A percentile compares a stretch with the other conserved stretches of the same genome.
Conservation (phyloP, 37 sponge, comb jelly and placozoan genomes). For the Crambe crambe region DNA sequence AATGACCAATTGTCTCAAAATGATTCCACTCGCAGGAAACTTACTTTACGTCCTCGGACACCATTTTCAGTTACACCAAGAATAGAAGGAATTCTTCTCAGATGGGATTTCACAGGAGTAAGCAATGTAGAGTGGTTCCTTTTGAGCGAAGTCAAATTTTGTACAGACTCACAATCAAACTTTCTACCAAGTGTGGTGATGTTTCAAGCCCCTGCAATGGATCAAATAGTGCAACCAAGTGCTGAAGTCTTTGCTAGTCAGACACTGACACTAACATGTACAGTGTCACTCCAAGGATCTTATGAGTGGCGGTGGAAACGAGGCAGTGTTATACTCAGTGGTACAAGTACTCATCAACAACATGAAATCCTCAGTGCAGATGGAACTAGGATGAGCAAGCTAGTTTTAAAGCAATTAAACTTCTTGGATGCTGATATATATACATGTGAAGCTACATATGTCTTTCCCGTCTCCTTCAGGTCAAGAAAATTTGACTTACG, state of each 20-base stretch:
- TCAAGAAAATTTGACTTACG: not conserved
- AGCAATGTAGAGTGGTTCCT: constrained; percentile 33
- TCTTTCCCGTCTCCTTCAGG: not conserved
- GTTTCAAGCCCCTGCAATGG: not conserved
- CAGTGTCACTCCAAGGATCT: constrained; percentile 15
- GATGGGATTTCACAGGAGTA: constrained; percentile 8
- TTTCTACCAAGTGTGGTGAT: not conserved
- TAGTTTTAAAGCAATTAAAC: not conserved
- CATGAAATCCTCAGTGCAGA: not conserved
- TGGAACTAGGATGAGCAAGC: not conserved
- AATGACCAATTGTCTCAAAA: constrained; percentile 17
- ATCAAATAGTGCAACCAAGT: not conserved
- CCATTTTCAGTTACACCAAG: not conserved
- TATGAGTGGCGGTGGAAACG: constrained; percentile 40
- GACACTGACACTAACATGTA: constrained; percentile 18
- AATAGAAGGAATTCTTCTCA: not conserved
- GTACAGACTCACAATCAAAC: constrained; percentile 7
- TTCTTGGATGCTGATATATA: not conserved
- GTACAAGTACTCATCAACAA: too few species aligned
- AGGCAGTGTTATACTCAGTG: not conserved
- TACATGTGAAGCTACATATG: not conserved
- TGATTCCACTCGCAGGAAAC: constrained; percentile 2
- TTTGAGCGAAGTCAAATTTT: constrained; percentile 38
- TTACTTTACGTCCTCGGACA: not conserved
- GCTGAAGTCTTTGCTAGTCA: constrained; percentile 12